Evolutionary conservation across 2,888 invertebrate genomes (phyloP).

Genomic region (Melieria omissa): DNA sequence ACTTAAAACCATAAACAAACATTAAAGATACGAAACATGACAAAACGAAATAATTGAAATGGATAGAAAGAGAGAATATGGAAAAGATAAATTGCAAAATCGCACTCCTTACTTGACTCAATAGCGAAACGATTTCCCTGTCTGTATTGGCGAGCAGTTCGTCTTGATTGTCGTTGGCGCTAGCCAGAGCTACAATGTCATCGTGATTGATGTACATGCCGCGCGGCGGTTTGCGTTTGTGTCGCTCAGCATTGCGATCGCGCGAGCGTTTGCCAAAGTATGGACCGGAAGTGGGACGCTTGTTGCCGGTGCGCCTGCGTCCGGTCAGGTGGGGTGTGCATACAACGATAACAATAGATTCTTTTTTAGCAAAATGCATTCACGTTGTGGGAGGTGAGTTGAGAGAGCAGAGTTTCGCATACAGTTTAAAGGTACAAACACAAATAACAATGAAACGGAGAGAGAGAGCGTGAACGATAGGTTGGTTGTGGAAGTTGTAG

Average conservation of each 20-base stretch:
- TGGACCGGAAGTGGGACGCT: slow-evolving; percentile 82
- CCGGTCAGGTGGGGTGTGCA: not conserved
- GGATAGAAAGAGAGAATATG: slow-evolving; percentile 24
- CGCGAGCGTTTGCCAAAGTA: slow-evolving; percentile 63
- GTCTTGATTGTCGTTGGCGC: slow-evolving; percentile 69
- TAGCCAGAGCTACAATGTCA: slow-evolving; percentile 91
- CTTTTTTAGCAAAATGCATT: not conserved
- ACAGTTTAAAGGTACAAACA: slow-evolving; percentile 13
- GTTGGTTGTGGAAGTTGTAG: slow-evolving; percentile 2
- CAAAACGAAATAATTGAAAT: too few relatives aligned
- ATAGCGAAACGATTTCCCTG: slow-evolving; percentile 91
- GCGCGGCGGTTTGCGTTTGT: slow-evolving; percentile 89
- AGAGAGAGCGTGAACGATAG: slow-evolving; percentile 12
- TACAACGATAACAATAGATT: slow-evolving; percentile 17
- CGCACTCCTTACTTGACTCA: slow-evolving; percentile 88
- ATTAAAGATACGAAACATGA: too few relatives aligned
- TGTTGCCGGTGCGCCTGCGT: slow-evolving; percentile 80
- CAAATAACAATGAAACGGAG: slow-evolving; percentile 19
- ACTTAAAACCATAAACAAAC: too few relatives aligned
- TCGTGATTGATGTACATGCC: slow-evolving; percentile 99
- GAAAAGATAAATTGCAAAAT: slow-evolving; percentile 40
- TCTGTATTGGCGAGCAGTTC: slow-evolving; percentile 92
- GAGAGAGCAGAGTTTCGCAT: slow-evolving; percentile 16
- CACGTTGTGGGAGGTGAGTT: not conserved
- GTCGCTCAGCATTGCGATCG: slow-evolving; percentile 67